Percentiles rank a stretch among this genome's conserved stretches.
Conservation (phyloP, 2,113 vertebrate species). For the Xiphophorus maculatus region DNA sequence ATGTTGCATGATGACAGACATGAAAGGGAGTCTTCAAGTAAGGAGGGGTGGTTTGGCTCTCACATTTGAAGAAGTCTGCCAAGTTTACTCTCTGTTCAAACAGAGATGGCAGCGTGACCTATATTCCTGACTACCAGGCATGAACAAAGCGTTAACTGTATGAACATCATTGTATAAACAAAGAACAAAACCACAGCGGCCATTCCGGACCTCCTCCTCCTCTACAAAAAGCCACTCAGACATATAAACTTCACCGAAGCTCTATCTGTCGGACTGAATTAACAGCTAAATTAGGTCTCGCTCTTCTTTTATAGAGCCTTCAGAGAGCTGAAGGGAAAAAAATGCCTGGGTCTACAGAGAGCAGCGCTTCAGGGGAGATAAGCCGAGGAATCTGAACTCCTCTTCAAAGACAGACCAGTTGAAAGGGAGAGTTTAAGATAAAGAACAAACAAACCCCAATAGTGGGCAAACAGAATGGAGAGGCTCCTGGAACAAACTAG, state of each 20-base stretch:
- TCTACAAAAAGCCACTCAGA: background rate
- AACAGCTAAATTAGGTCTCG: constrained; percentile 16
- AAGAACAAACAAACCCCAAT: constrained; percentile 15
- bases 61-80: constrained; percentile 44
- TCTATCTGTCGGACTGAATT: constrained; percentile 19
- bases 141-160: background rate
- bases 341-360: constrained; percentile 21
- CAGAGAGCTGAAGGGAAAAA: background rate
- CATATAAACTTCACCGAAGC: constrained; percentile 3
- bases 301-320: constrained; percentile 22
- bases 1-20: constrained; percentile 48
- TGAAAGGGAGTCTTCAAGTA: background rate
- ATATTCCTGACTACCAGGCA: constrained; percentile 43
- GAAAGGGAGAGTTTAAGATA: constrained; percentile 41
- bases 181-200: background rate
- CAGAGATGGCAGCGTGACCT: constrained; percentile 55
- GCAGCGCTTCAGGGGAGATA: constrained; percentile 34
- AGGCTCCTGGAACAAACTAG: background rate
- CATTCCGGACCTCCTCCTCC: background rate
- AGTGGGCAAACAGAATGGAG: background rate
- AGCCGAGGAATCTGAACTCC: constrained; percentile 56
- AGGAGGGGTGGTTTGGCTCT: constrained; percentile 3
- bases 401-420: constrained; percentile 57
- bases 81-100: constrained; percentile 55
- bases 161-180: background rate